Percentiles rank a stretch among this genome's conserved stretches.
Evolutionary conservation across 2,888 invertebrate species (phyloP).

Genomic region (Tipula unca): DNA sequence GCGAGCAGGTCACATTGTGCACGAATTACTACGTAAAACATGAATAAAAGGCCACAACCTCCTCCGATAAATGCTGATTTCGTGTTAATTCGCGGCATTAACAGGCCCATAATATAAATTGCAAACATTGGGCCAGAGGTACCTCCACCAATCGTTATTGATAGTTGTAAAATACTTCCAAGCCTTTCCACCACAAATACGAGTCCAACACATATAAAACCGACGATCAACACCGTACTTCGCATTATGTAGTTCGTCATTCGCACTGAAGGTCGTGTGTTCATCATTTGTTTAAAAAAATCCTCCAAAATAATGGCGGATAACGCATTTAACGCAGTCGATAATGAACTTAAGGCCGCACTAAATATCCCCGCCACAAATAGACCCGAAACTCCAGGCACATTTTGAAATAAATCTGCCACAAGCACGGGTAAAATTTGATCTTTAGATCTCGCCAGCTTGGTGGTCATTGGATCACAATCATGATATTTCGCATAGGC

Average conservation of each 20-base stretch:
- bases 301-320: slow-evolving; percentile 73
- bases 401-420: slow-evolving; percentile 69
- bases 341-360: slow-evolving; percentile 76
- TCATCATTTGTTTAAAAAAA: slow-evolving; percentile 60
- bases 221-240: slow-evolving; percentile 56
- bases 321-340: slow-evolving; percentile 73
- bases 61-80: slow-evolving; percentile 64
- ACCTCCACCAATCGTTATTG: not conserved
- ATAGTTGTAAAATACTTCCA: not conserved
- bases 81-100: slow-evolving; percentile 55
- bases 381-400: slow-evolving; percentile 76
- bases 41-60: slow-evolving; percentile 50
- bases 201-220: slow-evolving; percentile 45
- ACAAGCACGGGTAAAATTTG: slow-evolving; percentile 77
- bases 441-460: slow-evolving; percentile 53
- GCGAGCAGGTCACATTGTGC: slow-evolving; percentile 58
- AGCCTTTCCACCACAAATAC: not conserved
- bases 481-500: slow-evolving; percentile 60
- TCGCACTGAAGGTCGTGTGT: slow-evolving; percentile 45
- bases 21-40: slow-evolving; percentile 59
- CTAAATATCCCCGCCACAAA: slow-evolving; percentile 88
- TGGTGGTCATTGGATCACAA: not conserved
- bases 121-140: slow-evolving; percentile 54
- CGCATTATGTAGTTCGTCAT: slow-evolving; percentile 54
- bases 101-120: slow-evolving; percentile 59